These are phyloP conservation scores for Anthopleura xanthogrammica DNA, from an alignment of 92 coral and sea anemone genomes.

Conservation along the genomic window DNA sequence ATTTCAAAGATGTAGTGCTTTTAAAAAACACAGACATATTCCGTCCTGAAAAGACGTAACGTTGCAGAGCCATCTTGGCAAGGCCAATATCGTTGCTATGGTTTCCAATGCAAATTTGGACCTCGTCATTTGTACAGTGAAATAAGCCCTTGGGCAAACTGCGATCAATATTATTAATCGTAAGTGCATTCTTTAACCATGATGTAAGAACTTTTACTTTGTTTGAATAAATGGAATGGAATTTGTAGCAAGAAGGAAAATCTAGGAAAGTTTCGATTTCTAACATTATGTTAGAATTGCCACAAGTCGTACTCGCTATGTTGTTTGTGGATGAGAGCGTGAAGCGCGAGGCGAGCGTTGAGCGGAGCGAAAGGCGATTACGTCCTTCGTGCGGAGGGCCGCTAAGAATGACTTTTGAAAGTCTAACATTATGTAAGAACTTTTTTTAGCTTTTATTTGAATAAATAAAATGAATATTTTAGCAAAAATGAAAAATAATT, in stretches of 20 bases:
- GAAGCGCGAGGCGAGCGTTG: too few relatives aligned
- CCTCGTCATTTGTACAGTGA: not conserved
- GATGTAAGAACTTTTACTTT: not conserved
- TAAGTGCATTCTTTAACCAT: constrained; percentile 6
- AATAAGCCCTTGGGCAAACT: constrained; percentile 1
- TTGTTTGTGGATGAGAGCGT: too few relatives aligned
- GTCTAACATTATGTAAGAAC: not conserved
- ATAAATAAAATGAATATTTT: too few relatives aligned
- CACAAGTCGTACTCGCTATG: too few relatives aligned
- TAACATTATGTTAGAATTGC: not conserved
- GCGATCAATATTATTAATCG: not conserved
- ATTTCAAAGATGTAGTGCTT: not conserved
- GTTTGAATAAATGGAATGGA: not conserved
- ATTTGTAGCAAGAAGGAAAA: not conserved
- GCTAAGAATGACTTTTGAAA: too few relatives aligned
- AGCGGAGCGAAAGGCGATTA: too few relatives aligned
- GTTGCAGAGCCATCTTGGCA: not conserved
- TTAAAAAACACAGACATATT: too few relatives aligned
- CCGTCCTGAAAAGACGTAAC: not conserved
- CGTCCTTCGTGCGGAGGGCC: too few relatives aligned
- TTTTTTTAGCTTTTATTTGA: not conserved
- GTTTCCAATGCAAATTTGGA: not conserved
- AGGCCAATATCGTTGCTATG: constrained; percentile 2
- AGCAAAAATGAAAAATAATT: not conserved
- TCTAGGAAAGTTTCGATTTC: not conserved